Base-by-base conservation (phyloP, 2,888 invertebrate species). In the Cephonodes hylas region DNA sequence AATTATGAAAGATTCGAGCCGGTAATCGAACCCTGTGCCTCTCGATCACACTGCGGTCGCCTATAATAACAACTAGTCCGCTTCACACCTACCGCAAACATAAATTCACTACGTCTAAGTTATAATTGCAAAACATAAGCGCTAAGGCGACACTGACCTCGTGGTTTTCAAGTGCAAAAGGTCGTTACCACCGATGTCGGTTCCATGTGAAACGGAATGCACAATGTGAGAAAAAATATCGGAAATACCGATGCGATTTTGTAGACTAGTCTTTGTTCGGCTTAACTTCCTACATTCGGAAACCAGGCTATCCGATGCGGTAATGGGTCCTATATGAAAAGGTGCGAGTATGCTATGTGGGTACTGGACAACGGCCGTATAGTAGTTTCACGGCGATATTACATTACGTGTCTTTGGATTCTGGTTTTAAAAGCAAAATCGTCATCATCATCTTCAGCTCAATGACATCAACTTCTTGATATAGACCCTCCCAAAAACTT, bases 101-200 rank as follows among this genome's bases (percentile, higher is more conserved):
- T 10, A 1, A 10, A 8, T 10, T 45, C 20, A 13, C 15, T 59
- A 27, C 72, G 73, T 76, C 77, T 80, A 80, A 85, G 80, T 83
- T 84, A 81, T 85, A 85, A 85, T 86, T 87, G 84, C 80, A 79
- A 79, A 81, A 76, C 76, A 80, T 53, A 53, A 79, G 82, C 83
- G 76, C 86, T 84, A 83, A 63, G 66, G 64, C 81, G 85, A 77
- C 85, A 85, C 77, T 87, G 90, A 91, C 90, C 91, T 88, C 83
- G 67, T 65, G 64, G 68, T 68, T 75, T 77, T 88, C 89, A 91
- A 91, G 91, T 85, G 80, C 91, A 73, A 73, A 72, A 77, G 91
- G 89, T 90, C 90, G 69, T 83, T 84, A 76, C 65, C 83, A 78
- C 72, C 60, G 68, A 69, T 68, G 72, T 71, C 72, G 58, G 75